Evolutionary conservation across 2,113 vertebrate species (phyloP).

Genomic region (Solea senegalensis): DNA sequence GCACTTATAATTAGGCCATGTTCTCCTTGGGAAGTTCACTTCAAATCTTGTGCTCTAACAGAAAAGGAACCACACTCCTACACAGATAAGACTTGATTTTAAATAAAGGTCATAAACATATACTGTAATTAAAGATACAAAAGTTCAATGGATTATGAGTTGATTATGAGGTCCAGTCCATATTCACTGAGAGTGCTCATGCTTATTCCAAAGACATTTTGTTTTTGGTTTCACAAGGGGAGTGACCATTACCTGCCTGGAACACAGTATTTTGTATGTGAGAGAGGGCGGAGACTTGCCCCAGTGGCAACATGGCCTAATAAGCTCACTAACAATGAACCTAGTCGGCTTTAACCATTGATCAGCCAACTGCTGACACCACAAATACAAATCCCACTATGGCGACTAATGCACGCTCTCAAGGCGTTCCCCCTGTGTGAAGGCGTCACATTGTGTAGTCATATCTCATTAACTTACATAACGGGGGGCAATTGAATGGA

Average conservation of each 20-base stretch:
- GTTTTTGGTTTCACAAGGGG: neutral
- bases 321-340: constrained; percentile 72
- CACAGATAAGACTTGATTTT: neutral
- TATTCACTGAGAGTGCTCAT: no score
- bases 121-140: no score
- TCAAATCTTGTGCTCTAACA: neutral
- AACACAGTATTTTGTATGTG: constrained; percentile 32
- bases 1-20: no score
- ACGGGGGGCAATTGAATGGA: constrained; percentile 16
- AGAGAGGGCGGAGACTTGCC: constrained; percentile 19
- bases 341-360: constrained; percentile 67
- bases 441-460: neutral
- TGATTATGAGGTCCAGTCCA: no score
- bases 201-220: no score
- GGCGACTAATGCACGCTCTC: constrained; percentile 25
- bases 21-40: no score
- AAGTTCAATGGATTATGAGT: no score
- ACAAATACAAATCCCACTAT: constrained; percentile 60
- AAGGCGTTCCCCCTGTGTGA: constrained; percentile 8
- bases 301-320: constrained; percentile 37
- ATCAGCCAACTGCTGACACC: constrained; percentile 59
- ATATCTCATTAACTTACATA: constrained; percentile 9
- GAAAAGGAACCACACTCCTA: neutral
- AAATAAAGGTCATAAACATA: no score
- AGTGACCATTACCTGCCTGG: constrained; percentile 31